phyloP scores from a whole-genome alignment of 2,888 invertebrate species.

The Noctua fimbriata region DNA sequence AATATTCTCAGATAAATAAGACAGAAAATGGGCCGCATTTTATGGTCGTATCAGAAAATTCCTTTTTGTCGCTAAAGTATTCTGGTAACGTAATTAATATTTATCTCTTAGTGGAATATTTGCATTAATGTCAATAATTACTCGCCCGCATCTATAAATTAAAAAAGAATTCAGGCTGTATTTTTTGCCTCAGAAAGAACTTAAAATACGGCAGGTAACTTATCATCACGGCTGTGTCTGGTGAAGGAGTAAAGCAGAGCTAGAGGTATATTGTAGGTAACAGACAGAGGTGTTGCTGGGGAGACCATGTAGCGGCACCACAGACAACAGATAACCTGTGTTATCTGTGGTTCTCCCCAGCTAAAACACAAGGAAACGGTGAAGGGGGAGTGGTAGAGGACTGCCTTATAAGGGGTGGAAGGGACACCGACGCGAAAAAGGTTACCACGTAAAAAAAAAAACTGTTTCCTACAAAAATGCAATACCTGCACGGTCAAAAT shows the following conservation, averaged over 20 bases:
- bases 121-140: neutral
- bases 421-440: too few relatives aligned
- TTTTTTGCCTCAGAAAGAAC: neutral
- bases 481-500: too few relatives aligned
- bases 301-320: too few relatives aligned
- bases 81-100: neutral
- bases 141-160: conserved; percentile 7
- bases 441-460: too few relatives aligned
- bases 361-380: too few relatives aligned
- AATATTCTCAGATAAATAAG: neutral
- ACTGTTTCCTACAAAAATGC: too few relatives aligned
- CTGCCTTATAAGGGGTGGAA: too few relatives aligned
- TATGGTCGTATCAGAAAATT: neutral
- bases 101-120: conserved; percentile 8
- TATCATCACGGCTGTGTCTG: neutral
- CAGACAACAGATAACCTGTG: too few relatives aligned
- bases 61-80: neutral
- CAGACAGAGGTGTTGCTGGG: too few relatives aligned
- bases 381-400: too few relatives aligned
- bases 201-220: neutral
- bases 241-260: neutral
- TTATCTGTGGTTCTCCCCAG: too few relatives aligned
- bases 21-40: neutral
- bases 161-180: neutral
- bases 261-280: too few relatives aligned